phyloP scores from a whole-genome alignment of 2,888 invertebrate genomes.

The Dryocosmus kuriphilus region DNA sequence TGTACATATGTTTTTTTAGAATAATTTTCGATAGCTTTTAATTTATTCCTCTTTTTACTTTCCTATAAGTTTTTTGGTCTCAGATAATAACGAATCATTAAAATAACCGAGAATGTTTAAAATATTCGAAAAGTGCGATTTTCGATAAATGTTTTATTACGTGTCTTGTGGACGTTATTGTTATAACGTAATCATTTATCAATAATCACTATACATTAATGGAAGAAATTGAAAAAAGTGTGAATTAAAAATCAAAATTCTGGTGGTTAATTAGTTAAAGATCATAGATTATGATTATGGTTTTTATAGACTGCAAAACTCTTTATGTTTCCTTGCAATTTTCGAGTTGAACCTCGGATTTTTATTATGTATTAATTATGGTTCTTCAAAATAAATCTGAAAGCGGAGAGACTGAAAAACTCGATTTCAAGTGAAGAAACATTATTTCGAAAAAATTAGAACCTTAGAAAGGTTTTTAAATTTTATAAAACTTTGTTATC shows the following conservation, averaged over 20 bases:
- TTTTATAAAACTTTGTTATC: too few relatives aligned
- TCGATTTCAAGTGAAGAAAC: too few relatives aligned
- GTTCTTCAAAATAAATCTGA: too few relatives aligned
- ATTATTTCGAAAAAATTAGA: too few relatives aligned
- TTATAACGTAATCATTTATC: background rate
- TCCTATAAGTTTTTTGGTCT: background rate
- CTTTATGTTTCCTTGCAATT: too few relatives aligned
- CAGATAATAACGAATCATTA: background rate
- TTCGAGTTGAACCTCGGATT: too few relatives aligned
- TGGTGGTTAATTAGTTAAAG: background rate
- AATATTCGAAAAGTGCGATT: background rate
- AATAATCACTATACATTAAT: background rate
- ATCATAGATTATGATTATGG: too few relatives aligned
- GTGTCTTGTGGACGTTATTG: constrained; percentile 6
- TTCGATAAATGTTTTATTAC: background rate
- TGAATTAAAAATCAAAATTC: background rate
- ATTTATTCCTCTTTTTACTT: constrained; percentile 48
- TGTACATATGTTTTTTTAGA: constrained; percentile 64
- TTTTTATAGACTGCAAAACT: too few relatives aligned
- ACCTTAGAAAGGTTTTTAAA: too few relatives aligned
- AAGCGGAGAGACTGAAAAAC: too few relatives aligned
- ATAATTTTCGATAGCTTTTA: constrained; percentile 55
- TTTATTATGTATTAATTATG: too few relatives aligned
- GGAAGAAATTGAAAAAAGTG: background rate
- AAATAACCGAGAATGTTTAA: too few relatives aligned